Evolutionary conservation across 2,113 vertebrate species (phyloP), one percentile per base, ranked within the genome.

Genomic region (Arvicanthis niloticus): DNA sequence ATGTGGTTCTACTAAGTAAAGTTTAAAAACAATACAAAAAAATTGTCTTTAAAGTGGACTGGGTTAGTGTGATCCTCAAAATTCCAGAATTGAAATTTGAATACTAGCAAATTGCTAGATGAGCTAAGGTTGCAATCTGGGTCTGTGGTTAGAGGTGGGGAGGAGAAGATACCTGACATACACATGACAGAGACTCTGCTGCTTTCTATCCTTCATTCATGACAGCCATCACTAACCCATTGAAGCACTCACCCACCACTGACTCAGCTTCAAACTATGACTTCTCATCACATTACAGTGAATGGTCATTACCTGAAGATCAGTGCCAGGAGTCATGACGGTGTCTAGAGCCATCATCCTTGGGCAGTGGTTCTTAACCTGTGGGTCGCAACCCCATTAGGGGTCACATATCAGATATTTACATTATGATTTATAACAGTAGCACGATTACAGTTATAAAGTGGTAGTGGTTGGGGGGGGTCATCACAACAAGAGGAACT

Each of bases 21-120:
- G 81, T 87, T 45, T 53, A 56, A 78, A 91, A 95, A 7, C 17
- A 70, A 88, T 80, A 92, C 45, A 65, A 68, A 29, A 81, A 51
- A 72, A 68, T 94, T 58, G 42, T 67, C 87, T 94, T 96, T 94
- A 76, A 91, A 87, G 70, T 81, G 40, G 40, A 91, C 58, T 48
- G 37, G 26, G 24, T 53, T 94, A 12, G 37, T 53, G 15, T 88
- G 51, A 17, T 5, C 7, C 70, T 91, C 65, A 65, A 40, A 77
- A 88, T 91, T 88, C 22, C 4, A 12, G 45, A 56, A 34, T 56
- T 58, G 42, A 67, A 73, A 12, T 65, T 84, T 19, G 65, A 48
- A 86, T 92, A 15, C 31, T 72, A 78, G 72, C n/a, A 40, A 42
- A 91, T 48, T 26, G 53, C 40, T 53, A 0, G 31, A 82, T 21